Percentiles rank a stretch among this genome's conserved stretches.
These are phyloP conservation scores for Epicauta chinensis DNA, from an alignment of 1,140 invertebrate species.

Conservation along the genomic window DNA sequence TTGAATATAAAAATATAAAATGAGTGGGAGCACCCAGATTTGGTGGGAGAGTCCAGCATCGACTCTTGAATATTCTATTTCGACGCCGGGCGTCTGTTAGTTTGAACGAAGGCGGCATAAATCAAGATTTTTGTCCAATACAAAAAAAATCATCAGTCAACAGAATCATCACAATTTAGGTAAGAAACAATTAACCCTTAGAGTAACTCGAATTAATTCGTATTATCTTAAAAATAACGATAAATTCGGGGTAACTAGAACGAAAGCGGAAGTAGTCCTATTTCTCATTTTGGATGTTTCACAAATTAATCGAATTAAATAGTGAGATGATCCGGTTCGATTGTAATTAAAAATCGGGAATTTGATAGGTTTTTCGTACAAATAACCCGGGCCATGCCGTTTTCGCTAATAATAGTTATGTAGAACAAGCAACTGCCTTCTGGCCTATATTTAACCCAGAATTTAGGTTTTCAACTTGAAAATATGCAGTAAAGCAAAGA, in stretches of 20 bases:
- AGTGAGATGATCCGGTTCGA: neutral
- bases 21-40: constrained; percentile 21
- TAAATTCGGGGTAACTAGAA: no score
- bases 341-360: no score
- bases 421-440: constrained; percentile 21
- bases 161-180: no score
- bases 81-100: neutral
- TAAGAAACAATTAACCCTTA: no score
- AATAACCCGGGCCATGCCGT: constrained; percentile 19
- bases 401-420: constrained; percentile 24
- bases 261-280: neutral
- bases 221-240: no score
- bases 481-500: constrained; percentile 9
- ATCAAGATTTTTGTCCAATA: no score
- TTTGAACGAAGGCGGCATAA: no score
- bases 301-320: constrained; percentile 15
- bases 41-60: constrained; percentile 21
- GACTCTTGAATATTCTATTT: neutral
- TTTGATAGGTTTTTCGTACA: no score
- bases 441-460: constrained; percentile 25
- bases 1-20: constrained; percentile 22
- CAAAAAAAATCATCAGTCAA: neutral
- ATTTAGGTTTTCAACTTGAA: constrained; percentile 12
- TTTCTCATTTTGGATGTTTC: neutral
- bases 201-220: no score